Base-by-base conservation (phyloP, 1,140 invertebrate genomes). In the Cydia strobilella region DNA sequence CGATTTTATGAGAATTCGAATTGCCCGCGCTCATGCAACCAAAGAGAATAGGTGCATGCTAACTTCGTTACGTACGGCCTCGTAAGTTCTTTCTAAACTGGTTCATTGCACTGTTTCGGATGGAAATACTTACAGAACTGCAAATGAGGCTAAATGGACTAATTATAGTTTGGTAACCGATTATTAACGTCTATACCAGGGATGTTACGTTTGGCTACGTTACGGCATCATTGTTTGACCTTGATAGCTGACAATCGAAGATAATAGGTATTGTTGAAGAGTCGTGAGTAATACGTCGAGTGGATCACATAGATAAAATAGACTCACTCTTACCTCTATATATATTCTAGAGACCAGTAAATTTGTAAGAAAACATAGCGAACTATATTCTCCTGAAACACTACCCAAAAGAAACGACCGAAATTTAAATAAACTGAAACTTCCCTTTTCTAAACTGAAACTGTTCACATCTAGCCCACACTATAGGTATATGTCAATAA, bases 141-240 rank as follows among this genome's bases (percentile, higher is more conserved):
- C 42, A 69, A 69, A 69, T 18, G 65, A 69, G 65, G 65, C 65
- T 69, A 69, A 79, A 27, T 45, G 75, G 27, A 75, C 75, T 77
- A 77, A 74, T 73, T 76, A 77, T 76, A 73, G 76, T 82, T 81
- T 75, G 62, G 71, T 25, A 74, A 81, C 77, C 80, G 80, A 69
- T 76, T 77, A 78, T 80, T 77, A 79, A 76, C 72, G 72, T 72
- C 76, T 48, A 75, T 79, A 80, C 72, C 75, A 20, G 75, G 18
- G 10, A 20, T 20, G 51, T 59, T 59, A 59, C 51, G 51, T 59
- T 59, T 59, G 73, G 73, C 39, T 31, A 77, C 42, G 76, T 51
- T 45, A 71, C 71, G 73, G 76, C 66, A 35, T 45, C 48, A 73
- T 75, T 65, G 74, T 73, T 66, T 72, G 66, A 48, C 76, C 73